Conservation (phyloP, 2,888 invertebrate genomes). For the Hesperia comma region DNA sequence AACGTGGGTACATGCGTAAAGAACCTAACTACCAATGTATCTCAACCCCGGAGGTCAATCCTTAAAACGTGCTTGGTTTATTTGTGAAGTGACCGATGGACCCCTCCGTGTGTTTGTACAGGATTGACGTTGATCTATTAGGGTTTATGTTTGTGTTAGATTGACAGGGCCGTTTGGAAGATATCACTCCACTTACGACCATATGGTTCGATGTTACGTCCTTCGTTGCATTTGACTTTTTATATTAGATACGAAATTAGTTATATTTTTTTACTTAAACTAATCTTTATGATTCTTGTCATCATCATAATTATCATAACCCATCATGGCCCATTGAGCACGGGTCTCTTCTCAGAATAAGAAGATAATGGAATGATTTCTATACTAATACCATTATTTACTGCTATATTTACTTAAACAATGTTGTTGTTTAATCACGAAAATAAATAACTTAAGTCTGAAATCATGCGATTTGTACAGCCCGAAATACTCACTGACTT, state of each 20-base stretch:
- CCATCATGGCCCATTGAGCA: too few species aligned
- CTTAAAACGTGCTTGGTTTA: constrained; percentile 37
- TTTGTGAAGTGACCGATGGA: constrained; percentile 26
- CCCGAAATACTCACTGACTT: background rate
- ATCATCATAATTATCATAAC: too few species aligned
- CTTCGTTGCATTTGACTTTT: background rate
- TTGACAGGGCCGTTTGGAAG: constrained; percentile 11
- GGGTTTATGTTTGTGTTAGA: constrained; percentile 33
- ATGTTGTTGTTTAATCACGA: too few species aligned
- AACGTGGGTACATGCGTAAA: constrained; percentile 5
- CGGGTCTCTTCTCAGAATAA: too few species aligned
- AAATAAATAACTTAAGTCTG: background rate
- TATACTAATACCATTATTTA: too few species aligned
- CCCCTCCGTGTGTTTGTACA: constrained; percentile 41
- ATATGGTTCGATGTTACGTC: too few species aligned
- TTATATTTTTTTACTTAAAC: too few species aligned
- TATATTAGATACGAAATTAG: too few species aligned
- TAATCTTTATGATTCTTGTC: too few species aligned
- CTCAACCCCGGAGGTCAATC: constrained; percentile 58
- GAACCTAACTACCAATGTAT: constrained; percentile 49
- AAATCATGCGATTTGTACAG: background rate
- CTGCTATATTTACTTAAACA: too few species aligned
- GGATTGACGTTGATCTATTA: constrained; percentile 46
- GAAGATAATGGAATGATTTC: too few species aligned
- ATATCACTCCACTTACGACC: background rate